Percentiles rank a stretch among this genome's conserved stretches.
These are phyloP conservation scores for Corydoras maculifer DNA, from an alignment of 2,113 vertebrate genomes.

Conservation along the genomic window DNA sequence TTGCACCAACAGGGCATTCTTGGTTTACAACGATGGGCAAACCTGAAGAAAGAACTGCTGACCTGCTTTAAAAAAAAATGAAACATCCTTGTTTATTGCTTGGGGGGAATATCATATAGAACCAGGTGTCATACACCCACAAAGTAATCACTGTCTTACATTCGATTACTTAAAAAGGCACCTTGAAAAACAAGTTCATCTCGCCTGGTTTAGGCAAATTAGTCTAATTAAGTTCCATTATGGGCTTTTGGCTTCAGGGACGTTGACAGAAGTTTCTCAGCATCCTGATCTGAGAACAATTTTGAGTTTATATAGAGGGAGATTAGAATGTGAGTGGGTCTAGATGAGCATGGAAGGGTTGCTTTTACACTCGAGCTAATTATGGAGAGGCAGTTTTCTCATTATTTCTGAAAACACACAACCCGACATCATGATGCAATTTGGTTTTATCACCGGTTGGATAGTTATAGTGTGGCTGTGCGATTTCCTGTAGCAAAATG, in stretches of 20 bases:
- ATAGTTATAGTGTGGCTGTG: constrained; percentile 67
- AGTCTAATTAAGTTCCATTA: constrained; percentile 5
- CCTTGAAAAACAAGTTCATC: constrained; percentile 8
- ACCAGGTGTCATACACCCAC: neutral
- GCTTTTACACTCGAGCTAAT: constrained; percentile 35
- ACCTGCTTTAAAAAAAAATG: constrained; percentile 41
- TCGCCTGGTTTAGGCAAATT: neutral
- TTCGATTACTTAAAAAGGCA: constrained; percentile 8
- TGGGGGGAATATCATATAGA: neutral
- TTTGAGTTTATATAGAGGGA: constrained; percentile 25
- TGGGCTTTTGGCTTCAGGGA: neutral
- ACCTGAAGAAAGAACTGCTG: constrained; percentile 50
- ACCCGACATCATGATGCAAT: constrained; percentile 71
- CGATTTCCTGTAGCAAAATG: constrained; percentile 72
- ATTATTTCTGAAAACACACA: constrained; percentile 51
- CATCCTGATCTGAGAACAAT: constrained; percentile 18
- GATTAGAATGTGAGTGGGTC: constrained; percentile 25
- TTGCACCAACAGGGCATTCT: constrained; percentile 60
- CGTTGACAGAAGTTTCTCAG: neutral
- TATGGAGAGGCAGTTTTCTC: constrained; percentile 43
- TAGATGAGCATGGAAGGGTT: constrained; percentile 28
- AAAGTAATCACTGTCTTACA: neutral
- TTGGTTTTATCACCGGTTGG: constrained; percentile 68
- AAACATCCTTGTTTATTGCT: constrained; percentile 13
- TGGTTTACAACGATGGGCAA: constrained; percentile 62